Evolutionary conservation across 2,113 vertebrate genomes (phyloP), one percentile per base, ranked within the genome.

Genomic region (Empidonax alnorum): DNA sequence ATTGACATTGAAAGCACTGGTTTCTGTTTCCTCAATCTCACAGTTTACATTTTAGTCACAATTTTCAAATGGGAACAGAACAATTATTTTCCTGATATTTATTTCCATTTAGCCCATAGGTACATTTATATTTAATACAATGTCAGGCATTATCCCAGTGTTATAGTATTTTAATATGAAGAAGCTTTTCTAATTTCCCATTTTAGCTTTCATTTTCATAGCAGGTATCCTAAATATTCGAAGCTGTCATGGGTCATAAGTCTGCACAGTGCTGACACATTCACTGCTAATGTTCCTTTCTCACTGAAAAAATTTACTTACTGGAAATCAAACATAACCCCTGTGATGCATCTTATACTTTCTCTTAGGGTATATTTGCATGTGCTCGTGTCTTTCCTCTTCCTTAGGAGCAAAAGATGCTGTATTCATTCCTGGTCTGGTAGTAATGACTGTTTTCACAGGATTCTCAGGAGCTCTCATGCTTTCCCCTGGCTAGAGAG

Each of bases 11-110:
- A 77, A 69, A 85, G 37, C 30, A 71, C 16, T 58, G 15, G 30
- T 85, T 92, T 94, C 33, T 5, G 33, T 84, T 83, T 69, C 35
- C 47, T 81, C 39, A n/a, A 63, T 90, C 49, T 67, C 31, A 47
- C 61, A 3, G 55, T 74, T 88, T 84, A 84, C 23, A 66, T 90
- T 90, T 93, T 80, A 62, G n/a, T 80, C 63, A 56, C 9, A 79
- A 33, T 56, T 94, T 90, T 68, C 59, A 81, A 77, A 73, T 84
- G 65, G 37, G 25, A 89, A 39, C 61, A 89, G 42, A 68, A 31
- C 7, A 68, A 90, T 62, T 71, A 35, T 14, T 93, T 90, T 95
- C 42, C 50, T 46, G 50, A 12, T 91, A 69, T 18, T 90, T 84
- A 42, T 92, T 94, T 92, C 74, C 22, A 14, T 90, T 63, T 71